phyloP scores from a whole-genome alignment of 2,888 invertebrate species.

The Trichogramma evanescens region DNA sequence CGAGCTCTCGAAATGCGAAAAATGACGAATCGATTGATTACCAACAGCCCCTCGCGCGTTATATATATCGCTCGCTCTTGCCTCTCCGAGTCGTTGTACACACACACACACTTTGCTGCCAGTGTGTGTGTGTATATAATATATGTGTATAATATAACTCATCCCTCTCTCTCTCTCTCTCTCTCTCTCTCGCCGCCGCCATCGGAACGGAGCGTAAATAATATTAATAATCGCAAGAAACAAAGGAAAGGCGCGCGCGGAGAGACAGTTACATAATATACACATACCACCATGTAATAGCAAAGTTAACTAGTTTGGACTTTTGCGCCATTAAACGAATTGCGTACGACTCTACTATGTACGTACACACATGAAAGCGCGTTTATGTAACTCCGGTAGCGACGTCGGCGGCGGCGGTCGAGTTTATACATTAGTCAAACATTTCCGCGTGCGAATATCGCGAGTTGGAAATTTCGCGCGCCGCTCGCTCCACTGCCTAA shows the following conservation, averaged over 20 bases:
- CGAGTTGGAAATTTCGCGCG: conserved; percentile 10
- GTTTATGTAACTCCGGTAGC: neutral
- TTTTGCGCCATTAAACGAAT: conserved; percentile 17
- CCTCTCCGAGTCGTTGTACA: no score
- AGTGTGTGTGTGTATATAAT: no score
- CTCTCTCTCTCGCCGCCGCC: no score
- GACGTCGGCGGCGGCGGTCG: neutral
- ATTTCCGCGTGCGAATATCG: conserved; percentile 22
- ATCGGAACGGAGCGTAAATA: no score
- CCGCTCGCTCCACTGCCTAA: neutral
- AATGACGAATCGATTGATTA: no score
- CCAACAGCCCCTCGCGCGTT: no score
- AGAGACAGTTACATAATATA: conserved; percentile 2
- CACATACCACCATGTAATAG: neutral
- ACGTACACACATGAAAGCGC: neutral
- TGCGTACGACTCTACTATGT: neutral
- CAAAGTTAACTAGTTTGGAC: conserved; percentile 15
- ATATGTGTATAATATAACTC: no score
- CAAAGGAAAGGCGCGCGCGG: neutral
- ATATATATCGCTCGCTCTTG: no score
- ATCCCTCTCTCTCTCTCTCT: no score
- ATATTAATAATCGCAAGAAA: neutral
- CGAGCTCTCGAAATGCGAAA: no score
- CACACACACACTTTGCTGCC: no score
- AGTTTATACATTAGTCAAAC: conserved; percentile 20